These are phyloP conservation scores for Tetragonula carbonaria DNA, from an alignment of 2,888 invertebrate genomes.

Conservation along the genomic window DNA sequence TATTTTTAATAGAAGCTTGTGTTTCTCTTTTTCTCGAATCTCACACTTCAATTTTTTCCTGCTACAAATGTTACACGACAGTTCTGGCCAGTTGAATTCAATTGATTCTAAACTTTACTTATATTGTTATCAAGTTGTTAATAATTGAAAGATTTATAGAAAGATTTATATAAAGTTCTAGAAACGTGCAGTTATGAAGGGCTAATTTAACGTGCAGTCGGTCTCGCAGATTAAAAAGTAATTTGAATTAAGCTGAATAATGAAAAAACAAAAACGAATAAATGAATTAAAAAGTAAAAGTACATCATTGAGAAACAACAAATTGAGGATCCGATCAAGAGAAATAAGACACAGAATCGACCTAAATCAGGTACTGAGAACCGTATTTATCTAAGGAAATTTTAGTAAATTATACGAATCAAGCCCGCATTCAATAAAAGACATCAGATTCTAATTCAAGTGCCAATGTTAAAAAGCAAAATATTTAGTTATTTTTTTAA, in stretches of 20 bases:
- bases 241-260: not conserved
- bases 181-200: not conserved
- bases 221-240: not conserved
- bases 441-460: not conserved
- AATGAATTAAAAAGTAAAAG: not conserved
- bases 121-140: conserved; percentile 8
- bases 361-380: conserved; percentile 11
- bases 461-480: conserved; percentile 20
- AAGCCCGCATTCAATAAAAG: not conserved
- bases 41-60: too few relatives aligned
- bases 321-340: not conserved
- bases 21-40: too few relatives aligned
- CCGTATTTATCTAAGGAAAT: conserved; percentile 24
- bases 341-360: not conserved
- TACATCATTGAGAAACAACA: not conserved
- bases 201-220: not conserved
- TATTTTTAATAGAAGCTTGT: too few relatives aligned
- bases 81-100: too few relatives aligned
- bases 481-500: not conserved
- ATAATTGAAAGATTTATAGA: not conserved
- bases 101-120: conserved; percentile 1
- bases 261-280: not conserved
- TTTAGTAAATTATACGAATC: not conserved
- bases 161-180: not conserved
- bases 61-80: too few relatives aligned